Evolutionary conservation across 2,888 invertebrate genomes (phyloP).

Genomic region (Brachycybe producta): DNA sequence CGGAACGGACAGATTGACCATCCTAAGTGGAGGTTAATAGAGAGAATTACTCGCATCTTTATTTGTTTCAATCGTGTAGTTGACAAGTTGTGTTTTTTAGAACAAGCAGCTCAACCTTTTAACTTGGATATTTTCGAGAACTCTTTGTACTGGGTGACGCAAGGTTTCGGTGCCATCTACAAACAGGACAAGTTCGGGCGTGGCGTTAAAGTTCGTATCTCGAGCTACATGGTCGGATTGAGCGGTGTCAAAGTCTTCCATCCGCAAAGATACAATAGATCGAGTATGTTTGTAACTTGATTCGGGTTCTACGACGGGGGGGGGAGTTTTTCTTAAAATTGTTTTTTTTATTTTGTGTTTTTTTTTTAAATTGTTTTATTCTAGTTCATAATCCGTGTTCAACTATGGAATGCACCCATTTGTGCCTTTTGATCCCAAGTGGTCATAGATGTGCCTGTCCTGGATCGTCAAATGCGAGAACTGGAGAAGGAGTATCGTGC

Average conservation of each 20-base stretch:
- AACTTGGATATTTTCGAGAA: conserved; percentile 90
- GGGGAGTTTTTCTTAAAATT: background rate
- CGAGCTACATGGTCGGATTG: conserved; percentile 70
- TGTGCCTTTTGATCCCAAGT: conserved; percentile 79
- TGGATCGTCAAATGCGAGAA: conserved; percentile 40
- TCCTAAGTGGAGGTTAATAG: conserved; percentile 44
- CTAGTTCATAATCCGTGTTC: conserved; percentile 41
- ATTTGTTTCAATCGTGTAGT: background rate
- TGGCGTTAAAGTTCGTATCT: conserved; percentile 71
- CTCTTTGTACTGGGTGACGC: conserved; percentile 82
- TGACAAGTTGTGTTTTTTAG: background rate
- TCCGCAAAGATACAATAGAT: conserved; percentile 64
- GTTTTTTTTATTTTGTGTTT: background rate
- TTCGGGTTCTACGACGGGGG: background rate
- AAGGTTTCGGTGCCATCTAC: conserved; percentile 71
- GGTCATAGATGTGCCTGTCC: conserved; percentile 86
- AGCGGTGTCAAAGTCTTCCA: conserved; percentile 80
- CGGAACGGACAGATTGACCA: conserved; percentile 57
- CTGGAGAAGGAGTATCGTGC: conserved; percentile 44
- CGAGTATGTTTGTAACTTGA: conserved; percentile 30
- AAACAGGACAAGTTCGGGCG: conserved; percentile 93
- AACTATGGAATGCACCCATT: conserved; percentile 68
- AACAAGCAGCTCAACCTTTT: conserved; percentile 52
- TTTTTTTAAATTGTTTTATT: background rate
- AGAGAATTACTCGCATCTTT: background rate